These are phyloP conservation scores for Ectemnius continuus DNA, from an alignment of 2,888 invertebrate genomes.

Conservation along the genomic window DNA sequence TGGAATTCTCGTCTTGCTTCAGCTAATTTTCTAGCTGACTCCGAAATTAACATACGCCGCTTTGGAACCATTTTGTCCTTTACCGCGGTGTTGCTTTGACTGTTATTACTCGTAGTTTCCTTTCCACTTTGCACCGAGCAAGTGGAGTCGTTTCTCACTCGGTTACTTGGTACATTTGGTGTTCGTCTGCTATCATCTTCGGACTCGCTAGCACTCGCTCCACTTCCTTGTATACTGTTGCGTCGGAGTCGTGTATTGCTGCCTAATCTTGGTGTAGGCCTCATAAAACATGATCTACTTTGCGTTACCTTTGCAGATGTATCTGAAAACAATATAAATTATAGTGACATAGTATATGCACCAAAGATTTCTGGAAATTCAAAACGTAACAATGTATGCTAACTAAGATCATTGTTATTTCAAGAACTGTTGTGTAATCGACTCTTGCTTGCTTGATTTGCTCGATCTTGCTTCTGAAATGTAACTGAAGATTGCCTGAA, in stretches of 20 bases:
- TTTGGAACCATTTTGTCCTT: slow-evolving; percentile 61
- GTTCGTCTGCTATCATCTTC: slow-evolving; percentile 81
- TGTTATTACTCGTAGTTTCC: slow-evolving; percentile 32
- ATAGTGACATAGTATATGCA: background rate
- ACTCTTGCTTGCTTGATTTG: slow-evolving; percentile 8
- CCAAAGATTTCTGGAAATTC: background rate
- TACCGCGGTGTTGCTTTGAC: slow-evolving; percentile 22
- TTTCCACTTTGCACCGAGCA: slow-evolving; percentile 77
- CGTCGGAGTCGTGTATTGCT: slow-evolving; percentile 79
- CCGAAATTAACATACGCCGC: slow-evolving; percentile 73
- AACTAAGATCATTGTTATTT: no score
- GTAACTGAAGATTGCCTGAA: no score
- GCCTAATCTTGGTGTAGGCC: slow-evolving; percentile 84
- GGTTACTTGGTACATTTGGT: slow-evolving; percentile 39
- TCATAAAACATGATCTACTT: slow-evolving; percentile 82
- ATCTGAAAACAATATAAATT: slow-evolving; percentile 67
- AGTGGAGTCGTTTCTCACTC: slow-evolving; percentile 79
- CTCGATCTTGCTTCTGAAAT: slow-evolving; percentile 22
- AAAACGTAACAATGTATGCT: slow-evolving; percentile 24
- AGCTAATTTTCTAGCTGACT: slow-evolving; percentile 79
- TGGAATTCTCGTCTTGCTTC: slow-evolving; percentile 80
- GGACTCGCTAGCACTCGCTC: slow-evolving; percentile 83
- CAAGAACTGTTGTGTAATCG: no score
- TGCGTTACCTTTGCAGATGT: slow-evolving; percentile 80
- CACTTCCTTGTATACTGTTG: slow-evolving; percentile 80